Percentiles rank a stretch among this genome's conserved stretches.
Evolutionary conservation across 2,113 vertebrate genomes (phyloP).

Genomic region (Hipposideros armiger): DNA sequence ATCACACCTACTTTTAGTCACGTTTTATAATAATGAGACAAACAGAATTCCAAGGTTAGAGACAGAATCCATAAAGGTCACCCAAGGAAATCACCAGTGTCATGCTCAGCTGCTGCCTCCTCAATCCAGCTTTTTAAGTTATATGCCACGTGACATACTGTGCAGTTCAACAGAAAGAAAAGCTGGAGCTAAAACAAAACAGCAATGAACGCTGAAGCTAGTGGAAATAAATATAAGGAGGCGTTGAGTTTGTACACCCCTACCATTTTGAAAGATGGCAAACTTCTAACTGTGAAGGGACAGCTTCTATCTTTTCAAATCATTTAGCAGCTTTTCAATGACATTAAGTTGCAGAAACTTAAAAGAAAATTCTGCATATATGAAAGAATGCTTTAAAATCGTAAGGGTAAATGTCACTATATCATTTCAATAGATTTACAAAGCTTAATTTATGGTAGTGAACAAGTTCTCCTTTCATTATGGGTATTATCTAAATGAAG

Average conservation of each 20-base stretch:
- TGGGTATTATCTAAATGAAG: slow-evolving; percentile 36
- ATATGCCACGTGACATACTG: neutral
- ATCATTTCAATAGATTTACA: neutral
- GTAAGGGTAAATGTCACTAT: neutral
- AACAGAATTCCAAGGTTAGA: neutral
- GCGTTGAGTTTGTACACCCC: neutral
- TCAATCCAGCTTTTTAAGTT: neutral
- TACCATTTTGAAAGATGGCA: neutral
- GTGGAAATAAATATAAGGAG: neutral
- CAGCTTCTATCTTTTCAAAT: neutral
- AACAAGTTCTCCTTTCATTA: slow-evolving; percentile 44
- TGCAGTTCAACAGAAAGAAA: slow-evolving; percentile 35
- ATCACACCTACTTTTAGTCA: neutral
- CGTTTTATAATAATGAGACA: neutral
- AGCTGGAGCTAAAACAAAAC: neutral
- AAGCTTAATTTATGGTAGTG: slow-evolving; percentile 38
- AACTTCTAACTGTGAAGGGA: neutral
- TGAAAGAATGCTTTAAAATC: slow-evolving; percentile 29
- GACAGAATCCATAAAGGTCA: neutral
- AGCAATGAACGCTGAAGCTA: neutral
- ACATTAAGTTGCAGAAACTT: slow-evolving; percentile 31
- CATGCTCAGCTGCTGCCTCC: neutral
- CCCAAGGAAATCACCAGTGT: neutral
- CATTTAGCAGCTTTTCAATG: neutral
- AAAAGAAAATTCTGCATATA: slow-evolving; percentile 32